phyloP scores from a whole-genome alignment of 1,140 invertebrate species.

The Prorops nasuta region DNA sequence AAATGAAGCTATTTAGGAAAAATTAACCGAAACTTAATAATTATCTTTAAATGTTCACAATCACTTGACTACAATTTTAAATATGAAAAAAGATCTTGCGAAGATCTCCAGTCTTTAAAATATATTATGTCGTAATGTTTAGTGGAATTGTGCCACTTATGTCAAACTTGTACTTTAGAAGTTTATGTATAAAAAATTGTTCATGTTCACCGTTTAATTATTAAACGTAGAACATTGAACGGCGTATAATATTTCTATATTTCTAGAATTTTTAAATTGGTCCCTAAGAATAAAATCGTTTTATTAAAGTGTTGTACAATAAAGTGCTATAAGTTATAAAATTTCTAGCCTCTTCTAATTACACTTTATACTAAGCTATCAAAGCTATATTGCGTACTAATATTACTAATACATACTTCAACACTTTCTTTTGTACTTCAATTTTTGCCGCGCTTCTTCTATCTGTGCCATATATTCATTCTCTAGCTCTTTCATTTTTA shows the following conservation, averaged over 20 bases:
- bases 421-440: constrained; percentile 53
- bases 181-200: constrained; percentile 19
- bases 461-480: constrained; percentile 32
- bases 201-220: constrained; percentile 7
- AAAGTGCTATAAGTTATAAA: constrained; percentile 48
- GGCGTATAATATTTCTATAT: constrained; percentile 18
- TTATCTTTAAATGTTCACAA: no score
- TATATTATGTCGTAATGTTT: no score
- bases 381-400: constrained; percentile 48
- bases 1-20: no score
- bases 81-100: no score
- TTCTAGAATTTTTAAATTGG: constrained; percentile 28
- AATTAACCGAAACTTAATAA: no score
- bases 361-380: constrained; percentile 36
- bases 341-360: constrained; percentile 54
- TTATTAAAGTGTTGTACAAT: constrained; percentile 46
- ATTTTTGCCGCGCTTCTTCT: constrained; percentile 43
- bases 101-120: no score
- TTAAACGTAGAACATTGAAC: constrained; percentile 14
- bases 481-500: constrained; percentile 40
- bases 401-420: constrained; percentile 42
- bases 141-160: no score
- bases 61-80: no score
- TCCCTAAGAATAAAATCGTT: constrained; percentile 38
- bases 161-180: constrained; percentile 34